Evolutionary conservation across 2,888 invertebrate genomes (phyloP), one percentile per base, ranked within the genome.

Genomic region (Anarsia innoxiella): DNA sequence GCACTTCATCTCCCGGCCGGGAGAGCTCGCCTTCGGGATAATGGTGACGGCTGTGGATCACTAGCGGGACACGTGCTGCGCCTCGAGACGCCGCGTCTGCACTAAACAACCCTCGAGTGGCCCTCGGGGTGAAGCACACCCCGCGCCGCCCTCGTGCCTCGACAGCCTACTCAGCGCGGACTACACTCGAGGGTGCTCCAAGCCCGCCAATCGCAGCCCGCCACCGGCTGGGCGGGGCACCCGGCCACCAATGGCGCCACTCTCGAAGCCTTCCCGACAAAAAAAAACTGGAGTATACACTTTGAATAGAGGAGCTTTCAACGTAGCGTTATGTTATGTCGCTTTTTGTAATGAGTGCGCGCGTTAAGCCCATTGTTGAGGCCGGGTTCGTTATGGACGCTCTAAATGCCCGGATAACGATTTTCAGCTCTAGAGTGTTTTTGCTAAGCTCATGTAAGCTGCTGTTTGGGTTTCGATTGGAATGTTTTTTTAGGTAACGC

Each of bases 91-190:
- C 72, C 68, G 78, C 76, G 73, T 64, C 72, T 64, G 66, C 71
- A 84, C 84, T 84, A 80, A 83, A 84, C 83, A 79, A 83, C 83
- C 82, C 82, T 83, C 71, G 83, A 83, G 83, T 82, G 83, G 82
- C 65, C 65, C 82, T 83, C 80, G 83, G 83, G 82, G 80, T 82
- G 80, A 82, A 83, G 74, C 70, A 77, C 76, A 75, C 79, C 78
- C 80, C 78, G 76, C 78, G 66, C 79, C 80, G 75, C 79, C 78
- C 80, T 78, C 78, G 63, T 72, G 67, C 76, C 71, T 80, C 80
- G 80, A 82, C 84, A 82, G 76, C 80, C 79, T 78, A 82, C 83
- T 83, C 82, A 80, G 77, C 68, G 61, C 59, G 69, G 70, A 68
- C 70, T 71, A 63, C 61, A 62, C 53, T 75, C 68, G 73, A 84